phyloP scores from a whole-genome alignment of 2,113 vertebrate species.

The Oenanthe melanoleuca region DNA sequence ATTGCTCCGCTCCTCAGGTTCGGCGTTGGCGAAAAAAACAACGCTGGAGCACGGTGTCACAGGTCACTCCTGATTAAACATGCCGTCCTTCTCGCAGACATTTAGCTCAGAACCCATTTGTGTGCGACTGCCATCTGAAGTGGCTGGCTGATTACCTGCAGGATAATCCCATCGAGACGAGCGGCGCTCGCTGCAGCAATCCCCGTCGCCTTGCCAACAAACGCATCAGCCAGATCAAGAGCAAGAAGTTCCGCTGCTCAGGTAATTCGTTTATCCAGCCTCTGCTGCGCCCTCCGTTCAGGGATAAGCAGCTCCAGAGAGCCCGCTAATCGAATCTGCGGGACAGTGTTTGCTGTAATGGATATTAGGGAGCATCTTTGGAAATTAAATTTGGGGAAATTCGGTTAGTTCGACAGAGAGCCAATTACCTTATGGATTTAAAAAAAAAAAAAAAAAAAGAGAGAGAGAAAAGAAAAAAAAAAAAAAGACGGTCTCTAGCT shows the following conservation, averaged over 20 bases:
- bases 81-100: conserved; percentile 82
- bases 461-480: background rate
- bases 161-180: conserved; percentile 98
- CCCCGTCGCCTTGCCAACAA: conserved; percentile 97
- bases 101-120: conserved; percentile 98
- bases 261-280: conserved; percentile 83
- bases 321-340: conserved; percentile 79
- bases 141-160: conserved; percentile 99
- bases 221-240: conserved; percentile 98
- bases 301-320: conserved; percentile 71
- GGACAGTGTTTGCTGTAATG: conserved; percentile 73
- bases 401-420: conserved; percentile 78
- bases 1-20: conserved; percentile 16
- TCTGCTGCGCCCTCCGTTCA: conserved; percentile 60
- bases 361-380: conserved; percentile 77
- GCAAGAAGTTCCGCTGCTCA: conserved; percentile 99
- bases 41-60: conserved; percentile 14
- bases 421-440: conserved; percentile 78
- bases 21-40: background rate
- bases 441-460: background rate
- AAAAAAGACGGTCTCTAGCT: background rate
- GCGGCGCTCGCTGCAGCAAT: conserved; percentile 96
- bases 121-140: conserved; percentile 99
- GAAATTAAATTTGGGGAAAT: conserved; percentile 82
- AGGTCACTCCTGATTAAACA: conserved; percentile 70